Base-by-base conservation (phyloP, 2,888 invertebrate species). In the Atherix ibis region DNA sequence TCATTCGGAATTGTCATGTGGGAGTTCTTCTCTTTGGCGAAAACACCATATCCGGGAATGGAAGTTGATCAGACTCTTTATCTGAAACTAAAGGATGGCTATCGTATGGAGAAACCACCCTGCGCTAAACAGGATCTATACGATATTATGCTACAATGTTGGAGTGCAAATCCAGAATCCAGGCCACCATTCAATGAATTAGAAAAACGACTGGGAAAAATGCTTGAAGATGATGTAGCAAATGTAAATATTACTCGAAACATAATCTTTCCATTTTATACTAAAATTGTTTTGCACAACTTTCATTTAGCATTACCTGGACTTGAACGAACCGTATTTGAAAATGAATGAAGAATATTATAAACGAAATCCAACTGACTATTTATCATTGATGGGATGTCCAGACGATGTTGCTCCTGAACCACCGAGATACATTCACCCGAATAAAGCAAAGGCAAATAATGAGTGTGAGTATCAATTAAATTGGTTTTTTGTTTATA, bases 1-100 rank as follows among this genome's bases (percentile, higher is more conserved):
- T 82, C 91, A 0, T 89, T 76, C 52, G 89, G 89, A 4, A 79
- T 91, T 39, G 83, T 88, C 2, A 55, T 89, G 2, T 89, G 89
- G 89, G 89, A 91, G 54, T 66, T 89, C 32, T 89, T 89, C 53
- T 81, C 87, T 0, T 61, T 89, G 8, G 84, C 84, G 0, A 76
- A 76, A 49, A 83, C 81, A 1, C 89, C 89, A 0, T 89, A 89
- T 58, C 85, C 88, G 0, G 81, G 83, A 36, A 76, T 85, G 63
- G 73, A 75, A 48, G 72, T 76, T 12, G 69, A 75, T 50, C 78
- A 80, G 45, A 69, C 68, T 40, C 67, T 82, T 31, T 80, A 75
- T 48, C 66, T 72, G 37, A 75, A 73, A 55, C 65, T 95, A 2
- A 71, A 75, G 33, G 76, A 79, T 48, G 94, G 94, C 42, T 84